Evolutionary conservation across 2,888 invertebrate species (phyloP), one percentile per base, ranked within the genome.

Genomic region (Cataglyphis albicans): DNA sequence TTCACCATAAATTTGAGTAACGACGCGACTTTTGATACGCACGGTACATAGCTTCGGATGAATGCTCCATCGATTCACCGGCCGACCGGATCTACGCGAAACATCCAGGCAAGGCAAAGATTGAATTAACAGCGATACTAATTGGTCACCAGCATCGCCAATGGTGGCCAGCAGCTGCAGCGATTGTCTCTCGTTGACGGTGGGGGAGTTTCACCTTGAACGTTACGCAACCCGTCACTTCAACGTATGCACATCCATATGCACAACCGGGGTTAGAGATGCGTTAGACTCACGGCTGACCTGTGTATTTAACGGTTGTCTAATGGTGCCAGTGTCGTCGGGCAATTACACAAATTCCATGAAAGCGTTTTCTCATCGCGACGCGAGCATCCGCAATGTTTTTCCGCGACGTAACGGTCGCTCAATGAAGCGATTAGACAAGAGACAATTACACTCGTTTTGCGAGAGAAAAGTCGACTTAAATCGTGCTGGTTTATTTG

Each of bases 141-240:
- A 86, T 88, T 84, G 86, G 15, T 67, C 67, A 44, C 72, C 15
- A 68, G 81, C 84, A 80, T 82, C 74, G 86, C 44, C 64, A 74
- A 67, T 63, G 81, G 18, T 83, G 87, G 44, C 52, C 75, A 21
- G 70, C 52, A 63, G 29, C 74, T n/a, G 48, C 72, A 76, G 57
- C 72, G 83, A 80, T 82, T 85, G 78, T 80, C 81, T 80, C 81
- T 64, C 85, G 83, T 73, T 78, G 74, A 85, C 86, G 83, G 86
- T 85, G 88, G 86, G 89, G 89, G 78, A 90, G 88, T 91, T 90
- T 92, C 89, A 91, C 93, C 93, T 93, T 93, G 93, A 93, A 89
- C 80, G 86, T 93, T 93, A 93, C 84, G 93, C 89, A 93, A 93
- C 80, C 63, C 38, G 57, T 15, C 76, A 82, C 55, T 41, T 89